phyloP scores from a whole-genome alignment of 2,797 vertebrate species.

The Enteromius radiatus region DNA sequence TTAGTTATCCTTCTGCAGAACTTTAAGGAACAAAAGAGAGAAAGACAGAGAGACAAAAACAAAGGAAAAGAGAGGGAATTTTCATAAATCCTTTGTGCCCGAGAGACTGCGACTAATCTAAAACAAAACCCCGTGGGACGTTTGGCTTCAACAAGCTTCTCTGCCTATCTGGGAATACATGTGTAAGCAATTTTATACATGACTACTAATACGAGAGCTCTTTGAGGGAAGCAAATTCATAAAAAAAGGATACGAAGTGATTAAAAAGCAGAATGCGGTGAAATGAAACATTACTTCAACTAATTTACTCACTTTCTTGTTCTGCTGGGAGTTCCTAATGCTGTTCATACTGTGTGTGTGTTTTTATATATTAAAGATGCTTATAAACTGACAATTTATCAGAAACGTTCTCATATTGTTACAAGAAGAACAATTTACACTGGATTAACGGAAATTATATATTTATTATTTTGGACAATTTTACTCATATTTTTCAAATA shows the following conservation, averaged over 20 bases:
- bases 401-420: not conserved
- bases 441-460: not conserved
- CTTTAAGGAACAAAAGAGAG: conserved; percentile 6
- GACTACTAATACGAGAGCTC: conserved; percentile 40
- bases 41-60: conserved; percentile 9
- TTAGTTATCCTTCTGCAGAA: conserved; percentile 13
- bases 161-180: conserved; percentile 47
- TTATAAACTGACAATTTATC: not conserved
- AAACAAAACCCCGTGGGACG: conserved; percentile 33
- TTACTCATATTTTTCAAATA: not conserved
- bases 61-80: conserved; percentile 40
- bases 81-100: conserved; percentile 48
- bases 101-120: conserved; percentile 46
- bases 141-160: conserved; percentile 42
- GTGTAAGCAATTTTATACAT: conserved; percentile 44
- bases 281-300: conserved; percentile 30
- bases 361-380: not conserved
- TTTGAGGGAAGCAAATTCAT: conserved; percentile 36
- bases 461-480: not conserved
- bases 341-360: not conserved
- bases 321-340: conserved; percentile 3
- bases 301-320: conserved; percentile 27
- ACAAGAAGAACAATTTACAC: too few relatives aligned
- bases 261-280: conserved; percentile 35
- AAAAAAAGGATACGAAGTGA: conserved; percentile 29